Evolutionary conservation across 2,113 vertebrate species (phyloP).

Genomic region (Menidia beryllina): DNA sequence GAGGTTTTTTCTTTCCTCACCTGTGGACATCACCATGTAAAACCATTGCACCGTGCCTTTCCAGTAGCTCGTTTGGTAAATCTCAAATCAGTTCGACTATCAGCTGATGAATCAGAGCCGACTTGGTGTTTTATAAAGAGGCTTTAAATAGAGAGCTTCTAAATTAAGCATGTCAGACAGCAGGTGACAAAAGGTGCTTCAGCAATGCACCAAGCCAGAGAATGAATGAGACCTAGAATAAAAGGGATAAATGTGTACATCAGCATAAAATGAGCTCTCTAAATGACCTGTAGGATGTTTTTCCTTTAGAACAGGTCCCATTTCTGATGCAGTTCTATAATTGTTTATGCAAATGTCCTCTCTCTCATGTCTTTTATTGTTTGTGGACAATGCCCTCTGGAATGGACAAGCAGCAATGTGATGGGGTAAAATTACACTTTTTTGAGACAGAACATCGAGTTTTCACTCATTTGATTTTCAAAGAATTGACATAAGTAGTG

Average conservation of each 20-base stretch:
- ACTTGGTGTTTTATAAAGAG: neutral
- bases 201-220: neutral
- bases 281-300: too few relatives aligned
- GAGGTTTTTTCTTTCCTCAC: neutral
- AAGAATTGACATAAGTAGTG: neutral
- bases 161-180: neutral
- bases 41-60: neutral
- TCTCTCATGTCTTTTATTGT: conserved; percentile 44
- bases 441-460: neutral
- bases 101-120: neutral
- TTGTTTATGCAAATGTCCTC: conserved; percentile 52
- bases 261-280: neutral
- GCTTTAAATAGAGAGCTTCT: neutral
- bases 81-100: neutral
- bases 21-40: neutral
- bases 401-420: conserved; percentile 80
- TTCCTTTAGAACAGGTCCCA: neutral
- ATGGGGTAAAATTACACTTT: conserved; percentile 78
- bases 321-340: conserved; percentile 29
- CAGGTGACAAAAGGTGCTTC: neutral
- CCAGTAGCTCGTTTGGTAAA: neutral
- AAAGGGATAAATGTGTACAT: neutral
- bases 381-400: conserved; percentile 61
- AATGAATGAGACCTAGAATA: neutral
- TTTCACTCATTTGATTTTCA: neutral